phyloP scores from a whole-genome alignment of 1,140 invertebrate species.

The Paraescarpia echinospica region DNA sequence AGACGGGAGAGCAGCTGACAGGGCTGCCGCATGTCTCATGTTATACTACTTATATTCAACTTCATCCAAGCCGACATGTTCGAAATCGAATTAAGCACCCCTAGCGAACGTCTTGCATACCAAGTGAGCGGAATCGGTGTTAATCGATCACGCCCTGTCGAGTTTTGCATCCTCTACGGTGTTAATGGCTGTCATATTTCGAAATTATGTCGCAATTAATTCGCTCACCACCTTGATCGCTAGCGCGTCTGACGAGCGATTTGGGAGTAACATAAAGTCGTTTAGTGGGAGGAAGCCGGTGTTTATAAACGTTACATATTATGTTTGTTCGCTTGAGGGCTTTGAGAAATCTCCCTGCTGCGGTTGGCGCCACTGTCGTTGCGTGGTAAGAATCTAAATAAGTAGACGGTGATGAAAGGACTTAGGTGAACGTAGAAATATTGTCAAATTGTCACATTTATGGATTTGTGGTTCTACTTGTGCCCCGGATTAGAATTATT shows the following conservation, averaged over 20 bases:
- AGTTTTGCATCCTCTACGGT: background rate
- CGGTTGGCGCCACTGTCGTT: background rate
- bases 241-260: background rate
- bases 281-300: background rate
- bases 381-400: background rate
- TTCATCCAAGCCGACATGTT: background rate
- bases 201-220: background rate
- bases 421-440: background rate
- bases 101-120: background rate
- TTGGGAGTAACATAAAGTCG: background rate
- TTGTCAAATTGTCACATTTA: background rate
- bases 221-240: background rate
- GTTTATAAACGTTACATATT: background rate
- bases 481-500: background rate
- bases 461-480: background rate
- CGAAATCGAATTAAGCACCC: background rate
- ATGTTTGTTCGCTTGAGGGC: background rate
- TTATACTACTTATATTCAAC: background rate
- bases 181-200: background rate
- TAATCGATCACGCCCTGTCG: background rate
- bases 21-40: background rate
- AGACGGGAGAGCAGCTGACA: background rate
- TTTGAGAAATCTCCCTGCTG: background rate
- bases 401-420: background rate
- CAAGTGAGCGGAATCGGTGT: background rate